Base-by-base conservation (phyloP, 2,888 invertebrate species). In the Pteria penguin region DNA sequence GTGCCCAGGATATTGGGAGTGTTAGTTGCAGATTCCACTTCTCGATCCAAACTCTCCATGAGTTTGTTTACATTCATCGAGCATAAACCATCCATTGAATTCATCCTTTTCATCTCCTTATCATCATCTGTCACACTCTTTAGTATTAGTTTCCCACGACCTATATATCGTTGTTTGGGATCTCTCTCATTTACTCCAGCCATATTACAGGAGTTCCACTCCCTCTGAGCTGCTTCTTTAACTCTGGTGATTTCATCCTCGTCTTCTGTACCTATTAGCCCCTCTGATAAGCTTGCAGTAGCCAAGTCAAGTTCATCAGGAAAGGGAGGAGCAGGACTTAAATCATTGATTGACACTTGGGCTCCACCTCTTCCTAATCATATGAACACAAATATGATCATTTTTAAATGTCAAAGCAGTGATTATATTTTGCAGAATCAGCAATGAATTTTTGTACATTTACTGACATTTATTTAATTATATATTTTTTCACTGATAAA, bases 211-310 rank as follows among this genome's bases (percentile, higher is more conserved):
- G 45, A 45, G 11, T n/a, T 2, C 1, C 27, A 8, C 27, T 45
- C 52, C 2, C 36, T 29, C 24, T 52, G 36, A 4, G 57, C 65
- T 57, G 33, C 22, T 33, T 36, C 32, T 29, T 72, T 72, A 0
- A 26, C 57, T n/a, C 26, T 22, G 5, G 72, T 72, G 22, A 72
- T 52, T n/a, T 72, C 72, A 36, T 62, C 71, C 11, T 63, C 36
- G 29, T 29, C 61, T 14, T 45, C 33, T 24, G 26, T 45, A n/a
- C n/a, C 3, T 14, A 31, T 57, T 4, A 55, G 45, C 8, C 18
- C 45, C 18, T 45, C 18, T 0, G 18, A 14, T 14, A 45, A 18
- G 18, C 24, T 4, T 36, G 36, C 26, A 1, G 5, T 26, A 5
- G 4, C 18, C 2, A 36, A 11, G 18, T 22, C 45, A 1, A 36